These are phyloP conservation scores for Crotophaga sulcirostris DNA, from an alignment of 2,113 vertebrate genomes.

Conservation along the genomic window DNA sequence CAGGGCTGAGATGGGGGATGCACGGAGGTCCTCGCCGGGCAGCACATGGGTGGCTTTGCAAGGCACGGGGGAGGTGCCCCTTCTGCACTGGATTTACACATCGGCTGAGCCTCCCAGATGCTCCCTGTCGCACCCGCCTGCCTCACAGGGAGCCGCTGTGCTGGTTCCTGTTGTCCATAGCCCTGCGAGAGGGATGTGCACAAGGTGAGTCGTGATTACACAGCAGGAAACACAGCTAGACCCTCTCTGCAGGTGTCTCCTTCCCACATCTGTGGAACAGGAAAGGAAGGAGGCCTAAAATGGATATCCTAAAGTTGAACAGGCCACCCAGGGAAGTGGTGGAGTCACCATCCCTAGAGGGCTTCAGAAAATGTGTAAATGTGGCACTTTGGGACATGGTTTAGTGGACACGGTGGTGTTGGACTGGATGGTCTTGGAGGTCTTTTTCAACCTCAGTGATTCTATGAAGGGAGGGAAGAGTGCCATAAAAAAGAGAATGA, in stretches of 20 bases:
- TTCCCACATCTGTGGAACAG: not conserved
- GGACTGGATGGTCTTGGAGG: too few relatives aligned
- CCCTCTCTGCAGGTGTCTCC: not conserved
- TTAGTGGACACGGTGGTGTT: too few relatives aligned
- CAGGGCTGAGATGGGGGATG: fast-evolving
- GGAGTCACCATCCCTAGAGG: too few relatives aligned
- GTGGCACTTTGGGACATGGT: too few relatives aligned
- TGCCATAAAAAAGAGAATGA: not conserved
- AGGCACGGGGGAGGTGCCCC: not conserved
- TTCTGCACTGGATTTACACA: fast-evolving
- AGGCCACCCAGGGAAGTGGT: too few relatives aligned
- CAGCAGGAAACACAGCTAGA: fast-evolving
- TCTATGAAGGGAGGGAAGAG: not conserved
- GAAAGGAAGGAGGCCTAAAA: not conserved
- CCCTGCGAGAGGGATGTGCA: fast-evolving
- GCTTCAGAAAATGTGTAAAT: too few relatives aligned
- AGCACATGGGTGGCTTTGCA: not conserved
- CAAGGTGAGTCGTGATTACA: fast-evolving
- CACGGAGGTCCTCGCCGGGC: not conserved
- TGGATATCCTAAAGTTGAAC: not conserved
- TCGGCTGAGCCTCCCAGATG: fast-evolving
- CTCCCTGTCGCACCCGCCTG: fast-evolving
- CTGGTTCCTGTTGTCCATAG: fast-evolving
- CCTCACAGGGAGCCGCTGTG: fast-evolving
- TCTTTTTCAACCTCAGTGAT: too few relatives aligned